phyloP scores from a whole-genome alignment of 2,113 vertebrate species.

The Piprites chloris region DNA sequence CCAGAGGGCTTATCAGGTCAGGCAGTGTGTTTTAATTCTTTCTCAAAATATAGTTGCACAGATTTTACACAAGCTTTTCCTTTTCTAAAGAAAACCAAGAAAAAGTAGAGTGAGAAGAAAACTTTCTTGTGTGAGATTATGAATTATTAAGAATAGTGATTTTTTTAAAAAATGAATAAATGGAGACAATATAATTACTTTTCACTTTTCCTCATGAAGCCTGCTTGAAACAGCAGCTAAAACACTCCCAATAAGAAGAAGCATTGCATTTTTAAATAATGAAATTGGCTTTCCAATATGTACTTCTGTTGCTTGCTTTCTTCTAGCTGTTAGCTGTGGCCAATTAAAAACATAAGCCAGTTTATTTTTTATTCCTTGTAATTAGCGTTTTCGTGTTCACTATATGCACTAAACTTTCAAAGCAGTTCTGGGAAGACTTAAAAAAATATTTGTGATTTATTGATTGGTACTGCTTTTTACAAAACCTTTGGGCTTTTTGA shows the following conservation, averaged over 20 bases:
- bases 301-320: neutral
- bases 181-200: neutral
- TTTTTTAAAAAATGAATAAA: neutral
- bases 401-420: neutral
- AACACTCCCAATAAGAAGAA: neutral
- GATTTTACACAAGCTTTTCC: neutral
- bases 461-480: neutral
- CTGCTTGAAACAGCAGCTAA: neutral
- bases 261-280: neutral
- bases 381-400: neutral
- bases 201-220: neutral
- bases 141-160: neutral
- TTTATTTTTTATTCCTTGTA: neutral
- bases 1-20: neutral
- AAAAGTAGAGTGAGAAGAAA: neutral
- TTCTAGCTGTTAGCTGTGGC: neutral
- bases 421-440: neutral
- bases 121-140: neutral
- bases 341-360: neutral
- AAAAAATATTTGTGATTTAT: neutral
- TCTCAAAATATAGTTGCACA: neutral
- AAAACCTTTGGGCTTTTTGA: neutral
- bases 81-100: neutral
- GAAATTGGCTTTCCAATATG: neutral
- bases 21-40: neutral